Evolutionary conservation across 2,797 vertebrate species (phyloP).

Genomic region (Ibycter americanus): DNA sequence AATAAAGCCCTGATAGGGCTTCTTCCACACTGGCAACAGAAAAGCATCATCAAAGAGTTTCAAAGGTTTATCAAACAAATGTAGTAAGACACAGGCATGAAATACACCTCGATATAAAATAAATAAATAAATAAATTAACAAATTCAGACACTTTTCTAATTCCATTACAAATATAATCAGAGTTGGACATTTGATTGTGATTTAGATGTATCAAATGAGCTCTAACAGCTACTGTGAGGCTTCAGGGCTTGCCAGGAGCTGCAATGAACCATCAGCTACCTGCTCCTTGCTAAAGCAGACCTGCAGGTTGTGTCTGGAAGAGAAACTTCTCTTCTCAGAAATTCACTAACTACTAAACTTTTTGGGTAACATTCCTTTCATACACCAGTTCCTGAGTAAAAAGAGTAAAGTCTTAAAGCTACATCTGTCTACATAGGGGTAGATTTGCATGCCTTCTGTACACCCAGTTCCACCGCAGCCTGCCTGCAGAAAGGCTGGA

Average conservation of each 20-base stretch:
- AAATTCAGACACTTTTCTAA: background rate
- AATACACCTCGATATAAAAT: background rate
- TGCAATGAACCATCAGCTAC: background rate
- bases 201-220: background rate
- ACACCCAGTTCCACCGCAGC: fast-evolving
- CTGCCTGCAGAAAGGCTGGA: background rate
- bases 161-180: background rate
- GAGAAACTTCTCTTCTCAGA: background rate
- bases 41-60: background rate
- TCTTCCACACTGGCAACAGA: background rate
- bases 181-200: background rate
- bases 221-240: background rate
- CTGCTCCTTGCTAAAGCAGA: background rate
- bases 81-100: background rate
- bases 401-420: background rate
- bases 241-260: background rate
- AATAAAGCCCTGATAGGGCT: background rate
- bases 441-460: background rate
- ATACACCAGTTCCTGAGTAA: background rate
- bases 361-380: background rate
- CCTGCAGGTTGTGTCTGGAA: background rate
- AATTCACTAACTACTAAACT: background rate
- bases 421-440: fast-evolving
- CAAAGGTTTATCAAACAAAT: background rate
- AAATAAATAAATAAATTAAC: background rate